Conservation (phyloP, 2,797 vertebrate genomes). For the Lemur catta region DNA sequence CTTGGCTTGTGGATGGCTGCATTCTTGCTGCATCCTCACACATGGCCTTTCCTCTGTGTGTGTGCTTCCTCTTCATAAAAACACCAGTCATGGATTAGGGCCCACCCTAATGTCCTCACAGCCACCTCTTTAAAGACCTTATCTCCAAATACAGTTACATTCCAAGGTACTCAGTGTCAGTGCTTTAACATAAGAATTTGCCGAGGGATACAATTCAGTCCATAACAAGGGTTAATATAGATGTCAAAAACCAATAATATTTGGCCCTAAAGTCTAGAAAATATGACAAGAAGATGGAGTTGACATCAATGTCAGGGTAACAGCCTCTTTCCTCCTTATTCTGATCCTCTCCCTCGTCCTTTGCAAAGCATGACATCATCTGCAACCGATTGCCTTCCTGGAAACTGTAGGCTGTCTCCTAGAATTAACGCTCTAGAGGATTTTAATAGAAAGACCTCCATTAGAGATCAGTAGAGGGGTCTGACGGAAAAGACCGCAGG, state of each 20-base stretch:
- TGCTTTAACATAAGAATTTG: not conserved
- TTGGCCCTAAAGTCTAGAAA: not conserved
- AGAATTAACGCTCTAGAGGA: not conserved
- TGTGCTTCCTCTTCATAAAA: not conserved
- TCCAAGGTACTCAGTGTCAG: not conserved
- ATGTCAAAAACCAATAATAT: not conserved
- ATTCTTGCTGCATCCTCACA: not conserved
- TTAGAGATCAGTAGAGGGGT: not conserved
- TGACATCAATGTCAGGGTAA: not conserved
- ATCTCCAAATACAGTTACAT: not conserved
- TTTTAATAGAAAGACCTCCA: not conserved
- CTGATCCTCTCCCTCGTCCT: not conserved
- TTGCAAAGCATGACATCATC: not conserved
- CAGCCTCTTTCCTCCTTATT: not conserved
- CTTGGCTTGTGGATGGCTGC: not conserved
- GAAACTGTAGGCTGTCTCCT: not conserved
- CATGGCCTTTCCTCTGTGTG: not conserved
- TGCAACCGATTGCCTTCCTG: not conserved
- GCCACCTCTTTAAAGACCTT: not conserved
- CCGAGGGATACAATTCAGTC: not conserved
- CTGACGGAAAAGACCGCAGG: not conserved
- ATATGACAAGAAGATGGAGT: not conserved
- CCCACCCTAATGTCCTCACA: not conserved
- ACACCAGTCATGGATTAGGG: not conserved
- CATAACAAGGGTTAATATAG: not conserved